Evolutionary conservation across 2,113 vertebrate species (phyloP).

Genomic region (Petaurus breviceps): DNA sequence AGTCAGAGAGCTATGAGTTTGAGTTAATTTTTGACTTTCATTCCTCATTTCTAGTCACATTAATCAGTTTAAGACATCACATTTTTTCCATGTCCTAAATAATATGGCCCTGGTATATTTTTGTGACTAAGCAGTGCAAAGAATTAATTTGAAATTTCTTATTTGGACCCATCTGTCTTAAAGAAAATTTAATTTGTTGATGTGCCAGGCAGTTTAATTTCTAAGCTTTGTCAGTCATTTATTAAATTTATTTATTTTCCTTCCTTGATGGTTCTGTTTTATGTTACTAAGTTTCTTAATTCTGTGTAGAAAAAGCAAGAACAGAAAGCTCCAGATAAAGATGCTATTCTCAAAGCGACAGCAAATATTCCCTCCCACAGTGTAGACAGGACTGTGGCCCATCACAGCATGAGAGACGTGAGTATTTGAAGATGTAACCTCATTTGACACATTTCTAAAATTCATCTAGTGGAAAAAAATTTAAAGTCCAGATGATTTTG

Average conservation of each 20-base stretch:
- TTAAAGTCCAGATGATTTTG: neutral
- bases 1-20: neutral
- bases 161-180: neutral
- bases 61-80: neutral
- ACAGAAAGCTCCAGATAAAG: slow-evolving; percentile 96
- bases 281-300: neutral
- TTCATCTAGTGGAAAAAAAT: neutral
- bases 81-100: neutral
- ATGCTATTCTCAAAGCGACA: slow-evolving; percentile 95
- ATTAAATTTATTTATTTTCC: accelerated
- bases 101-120: neutral
- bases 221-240: neutral
- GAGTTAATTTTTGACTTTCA: neutral
- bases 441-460: neutral
- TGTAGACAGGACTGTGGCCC: slow-evolving; percentile 90
- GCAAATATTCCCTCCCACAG: slow-evolving; percentile 88
- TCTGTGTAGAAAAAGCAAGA: slow-evolving; percentile 93
- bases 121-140: neutral
- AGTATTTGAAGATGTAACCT: slow-evolving; percentile 71
- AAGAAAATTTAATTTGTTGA: neutral
- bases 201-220: neutral
- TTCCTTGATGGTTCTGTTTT: accelerated
- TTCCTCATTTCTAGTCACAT: neutral
- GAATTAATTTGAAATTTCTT: neutral
- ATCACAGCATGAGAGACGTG: slow-evolving; percentile 96